Conservation (phyloP, 2,113 vertebrate species). For the Crotalus horridus region DNA sequence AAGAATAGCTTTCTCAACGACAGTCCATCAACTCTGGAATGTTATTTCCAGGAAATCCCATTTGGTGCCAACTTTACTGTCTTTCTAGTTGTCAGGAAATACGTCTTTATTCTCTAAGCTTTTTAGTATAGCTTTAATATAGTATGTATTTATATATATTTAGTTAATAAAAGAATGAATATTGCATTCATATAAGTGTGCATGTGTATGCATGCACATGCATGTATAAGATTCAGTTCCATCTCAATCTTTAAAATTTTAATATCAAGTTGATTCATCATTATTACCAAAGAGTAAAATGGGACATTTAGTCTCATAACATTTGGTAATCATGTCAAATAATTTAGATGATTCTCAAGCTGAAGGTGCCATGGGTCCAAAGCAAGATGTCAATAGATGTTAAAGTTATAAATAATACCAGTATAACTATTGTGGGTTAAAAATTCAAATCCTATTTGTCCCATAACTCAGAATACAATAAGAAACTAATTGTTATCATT, state of each 20-base stretch:
- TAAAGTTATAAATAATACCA: neutral
- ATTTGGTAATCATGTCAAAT: neutral
- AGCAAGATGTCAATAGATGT: neutral
- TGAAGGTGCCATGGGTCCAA: neutral
- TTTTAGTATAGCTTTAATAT: neutral
- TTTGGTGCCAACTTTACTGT: neutral
- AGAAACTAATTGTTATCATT: neutral
- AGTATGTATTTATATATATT: neutral
- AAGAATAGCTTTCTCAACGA: neutral
- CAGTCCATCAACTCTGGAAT: neutral
- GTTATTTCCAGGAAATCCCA: neutral
- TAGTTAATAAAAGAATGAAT: neutral
- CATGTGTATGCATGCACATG: neutral
- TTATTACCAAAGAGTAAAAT: neutral
- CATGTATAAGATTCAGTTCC: neutral
- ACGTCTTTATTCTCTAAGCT: neutral
- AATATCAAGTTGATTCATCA: neutral
- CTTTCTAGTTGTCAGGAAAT: neutral
- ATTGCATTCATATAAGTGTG: neutral
- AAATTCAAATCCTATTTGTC: neutral
- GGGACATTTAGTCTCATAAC: neutral
- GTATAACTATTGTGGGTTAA: neutral
- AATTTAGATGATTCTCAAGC: neutral
- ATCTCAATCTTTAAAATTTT: neutral
- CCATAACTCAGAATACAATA: neutral